Evolutionary conservation across 1,140 invertebrate species (phyloP).

Genomic region (Drosophila orosa): DNA sequence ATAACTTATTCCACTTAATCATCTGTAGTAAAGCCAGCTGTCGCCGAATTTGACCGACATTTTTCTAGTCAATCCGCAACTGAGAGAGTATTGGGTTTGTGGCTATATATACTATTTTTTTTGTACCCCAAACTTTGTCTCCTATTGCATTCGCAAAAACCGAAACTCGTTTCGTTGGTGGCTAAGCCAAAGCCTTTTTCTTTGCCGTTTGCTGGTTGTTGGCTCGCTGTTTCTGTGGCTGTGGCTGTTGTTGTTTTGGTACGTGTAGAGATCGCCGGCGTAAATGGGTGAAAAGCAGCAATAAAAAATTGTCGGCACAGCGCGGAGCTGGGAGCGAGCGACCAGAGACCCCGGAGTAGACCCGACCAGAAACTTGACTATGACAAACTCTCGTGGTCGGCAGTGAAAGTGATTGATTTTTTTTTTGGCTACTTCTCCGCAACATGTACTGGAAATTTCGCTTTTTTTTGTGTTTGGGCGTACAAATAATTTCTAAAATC

Average conservation of each 20-base stretch:
- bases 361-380: slow-evolving; percentile 43
- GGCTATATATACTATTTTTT: slow-evolving; percentile 4
- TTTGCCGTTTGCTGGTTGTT: slow-evolving; percentile 8
- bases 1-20: neutral
- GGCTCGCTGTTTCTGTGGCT: neutral
- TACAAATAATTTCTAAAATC: slow-evolving; percentile 63
- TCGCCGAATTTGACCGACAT: slow-evolving; percentile 29
- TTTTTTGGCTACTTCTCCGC: slow-evolving; percentile 29
- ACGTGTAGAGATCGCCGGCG: slow-evolving; percentile 59
- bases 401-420: slow-evolving; percentile 81
- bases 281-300: slow-evolving; percentile 74
- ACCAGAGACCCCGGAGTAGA: slow-evolving; percentile 16
- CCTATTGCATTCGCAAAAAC: slow-evolving; percentile 64
- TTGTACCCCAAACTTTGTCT: slow-evolving; percentile 23
- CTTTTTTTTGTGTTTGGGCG: slow-evolving; percentile 53
- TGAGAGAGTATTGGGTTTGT: slow-evolving; percentile 10
- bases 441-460: slow-evolving; percentile 60
- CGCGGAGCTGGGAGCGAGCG: slow-evolving; percentile 2
- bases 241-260: slow-evolving; percentile 32
- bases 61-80: slow-evolving; percentile 5
- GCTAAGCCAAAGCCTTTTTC: slow-evolving; percentile 36
- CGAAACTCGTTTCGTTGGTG: slow-evolving; percentile 61
- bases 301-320: slow-evolving; percentile 68
- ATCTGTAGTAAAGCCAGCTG: slow-evolving; percentile 3
- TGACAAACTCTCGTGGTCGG: slow-evolving; percentile 58